Percentiles rank a stretch among this genome's conserved stretches.
These are phyloP conservation scores for Acanthosepion esculentum DNA, from an alignment of 2,888 invertebrate genomes.

Conservation along the genomic window DNA sequence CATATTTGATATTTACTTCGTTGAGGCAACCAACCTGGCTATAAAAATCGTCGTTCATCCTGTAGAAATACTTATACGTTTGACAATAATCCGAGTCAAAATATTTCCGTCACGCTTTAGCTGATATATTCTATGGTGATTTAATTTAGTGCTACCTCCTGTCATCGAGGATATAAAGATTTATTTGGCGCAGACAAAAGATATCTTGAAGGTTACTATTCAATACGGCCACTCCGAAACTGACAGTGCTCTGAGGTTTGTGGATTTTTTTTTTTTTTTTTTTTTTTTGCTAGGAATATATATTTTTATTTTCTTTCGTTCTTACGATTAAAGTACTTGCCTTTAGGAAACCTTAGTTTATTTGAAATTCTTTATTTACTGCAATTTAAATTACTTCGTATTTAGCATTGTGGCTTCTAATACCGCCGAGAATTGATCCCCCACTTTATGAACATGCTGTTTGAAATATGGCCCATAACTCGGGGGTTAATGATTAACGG, in stretches of 20 bases:
- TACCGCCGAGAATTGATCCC: not conserved
- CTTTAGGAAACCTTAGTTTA: not conserved
- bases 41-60: slow-evolving; percentile 46
- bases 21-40: not conserved
- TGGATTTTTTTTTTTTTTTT: not conserved
- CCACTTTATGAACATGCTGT: not conserved
- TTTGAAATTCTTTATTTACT: not conserved
- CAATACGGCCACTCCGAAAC: slow-evolving; percentile 3
- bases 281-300: not conserved
- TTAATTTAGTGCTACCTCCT: not conserved
- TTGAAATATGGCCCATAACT: not conserved
- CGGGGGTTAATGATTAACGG: not conserved
- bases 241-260: not conserved
- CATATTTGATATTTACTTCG: slow-evolving; percentile 45
- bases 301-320: not conserved
- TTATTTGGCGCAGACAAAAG: slow-evolving; percentile 33
- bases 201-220: slow-evolving; percentile 35
- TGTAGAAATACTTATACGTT: not conserved
- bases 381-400: not conserved
- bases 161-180: not conserved
- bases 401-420: not conserved
- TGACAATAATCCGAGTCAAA: slow-evolving; percentile 4
- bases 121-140: slow-evolving; percentile 25
- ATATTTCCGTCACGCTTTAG: not conserved
- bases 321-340: not conserved